Base-by-base conservation (phyloP, 2,113 vertebrate genomes). In the Eurypyga helias region DNA sequence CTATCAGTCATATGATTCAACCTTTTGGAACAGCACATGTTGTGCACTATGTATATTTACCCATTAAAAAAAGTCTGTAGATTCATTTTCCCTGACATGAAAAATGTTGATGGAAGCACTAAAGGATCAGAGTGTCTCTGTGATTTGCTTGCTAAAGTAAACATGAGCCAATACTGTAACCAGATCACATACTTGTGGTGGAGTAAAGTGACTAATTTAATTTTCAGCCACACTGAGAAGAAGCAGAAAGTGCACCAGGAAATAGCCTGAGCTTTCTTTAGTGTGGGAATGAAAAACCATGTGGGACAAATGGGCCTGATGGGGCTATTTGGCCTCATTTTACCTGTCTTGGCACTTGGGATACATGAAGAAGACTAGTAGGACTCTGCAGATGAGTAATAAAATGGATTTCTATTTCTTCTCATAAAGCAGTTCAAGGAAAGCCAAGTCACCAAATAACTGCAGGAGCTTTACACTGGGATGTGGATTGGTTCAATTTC, bases 191-290 rank as follows among this genome's bases (percentile, higher is more conserved):
- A 85, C 46, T 78, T 96, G 96, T 62, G 76, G 92, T 83, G 75
- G 83, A 75, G 16, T 25, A 57, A 77, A 73, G 77, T 4, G 49
- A 46, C 62, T 75, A 31, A 76, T 92, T 84, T 70, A 24, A 70
- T 91, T 83, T 72, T 82, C 58, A 55, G 86, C 87, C 90, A 34
- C 29, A 17, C 45, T 94, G 95, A 93, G 90, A 79, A 93, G 93
- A 6, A 94, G 72, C 76, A 95, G 78, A 94, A 80, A 79, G 76
- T 29, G 65, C 90, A 87, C 36, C 43, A 91, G 88, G 93, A 92
- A 97, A 87, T n/a, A 23, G 78, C 21, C 78, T 62, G 93, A 84
- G 91, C 75, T 96, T 95, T 86, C 89, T 96, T 96, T 85, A 94
- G 91, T 86, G 55, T 94, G 92, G 92, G 95, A 94, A 94, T 88